These are phyloP conservation scores for Plutella xylostella DNA, from an alignment of 2,888 invertebrate genomes.

Conservation along the genomic window DNA sequence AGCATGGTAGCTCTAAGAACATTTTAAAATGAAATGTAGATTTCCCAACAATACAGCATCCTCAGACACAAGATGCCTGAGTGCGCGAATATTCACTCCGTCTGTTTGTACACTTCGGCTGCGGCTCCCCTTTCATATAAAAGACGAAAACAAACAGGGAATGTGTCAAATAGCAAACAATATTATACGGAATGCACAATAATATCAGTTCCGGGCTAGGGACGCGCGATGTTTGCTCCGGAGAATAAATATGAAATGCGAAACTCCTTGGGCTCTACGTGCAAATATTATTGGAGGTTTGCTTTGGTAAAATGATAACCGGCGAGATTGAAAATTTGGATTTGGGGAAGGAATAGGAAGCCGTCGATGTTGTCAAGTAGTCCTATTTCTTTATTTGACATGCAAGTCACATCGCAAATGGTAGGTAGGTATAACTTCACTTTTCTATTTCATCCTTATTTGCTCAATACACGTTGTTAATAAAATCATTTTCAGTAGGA, in stretches of 20 bases:
- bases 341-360: slow-evolving; percentile 45
- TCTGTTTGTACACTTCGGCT: slow-evolving; percentile 59
- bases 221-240: slow-evolving; percentile 49
- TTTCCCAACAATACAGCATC: slow-evolving; percentile 47
- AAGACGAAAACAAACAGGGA: slow-evolving; percentile 68
- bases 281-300: slow-evolving; percentile 64
- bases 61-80: slow-evolving; percentile 46
- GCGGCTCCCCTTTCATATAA: slow-evolving; percentile 68
- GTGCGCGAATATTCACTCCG: slow-evolving; percentile 48
- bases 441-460: too few species aligned
- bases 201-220: slow-evolving; percentile 66
- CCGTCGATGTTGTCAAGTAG: too few species aligned
- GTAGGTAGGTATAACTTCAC: too few species aligned
- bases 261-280: slow-evolving; percentile 55
- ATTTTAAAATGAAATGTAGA: slow-evolving; percentile 39
- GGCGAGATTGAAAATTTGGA: slow-evolving; percentile 63
- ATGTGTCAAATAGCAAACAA: slow-evolving; percentile 71
- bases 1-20: slow-evolving; percentile 10
- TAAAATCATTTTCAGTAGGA: too few species aligned
- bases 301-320: slow-evolving; percentile 70
- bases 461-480: too few species aligned
- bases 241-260: slow-evolving; percentile 70
- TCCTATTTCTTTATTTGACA: too few species aligned
- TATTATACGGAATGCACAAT: slow-evolving; percentile 71
- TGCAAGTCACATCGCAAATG: too few species aligned